Base-by-base conservation (phyloP, 2,113 vertebrate genomes). In the Dasyprocta punctata region DNA sequence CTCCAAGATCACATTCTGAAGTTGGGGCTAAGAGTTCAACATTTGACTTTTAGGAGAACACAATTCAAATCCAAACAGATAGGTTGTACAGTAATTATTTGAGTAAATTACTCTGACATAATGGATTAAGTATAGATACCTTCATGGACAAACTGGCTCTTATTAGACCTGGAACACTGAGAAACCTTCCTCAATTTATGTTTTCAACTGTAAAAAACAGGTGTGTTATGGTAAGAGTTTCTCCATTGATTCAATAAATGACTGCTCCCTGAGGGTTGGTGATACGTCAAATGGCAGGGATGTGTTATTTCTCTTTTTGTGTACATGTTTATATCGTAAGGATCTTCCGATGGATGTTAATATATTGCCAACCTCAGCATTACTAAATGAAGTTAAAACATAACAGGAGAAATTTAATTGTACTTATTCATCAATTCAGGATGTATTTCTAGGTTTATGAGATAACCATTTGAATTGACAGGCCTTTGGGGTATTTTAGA, bases 351-450 rank as follows among this genome's bases (percentile, higher is more conserved):
- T 49, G 17, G 28, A 52, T 89, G 65, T n/a, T 69, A 69, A 80
- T 58, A 33, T 36, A 54, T 58, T 87, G 10, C 13, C 56, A 92
- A 83, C 47, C 20, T 47, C 86, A 77, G 36, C 63, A 94, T 84
- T 75, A 69, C 26, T 61, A 78, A 97, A 30, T 92, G 36, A 77
- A 49, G 81, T 95, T 22, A 94, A 89, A 92, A 85, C 41, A 60
- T 36, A 89, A 82, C 16, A 38, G 58, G 28, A 96, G 28, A 44
- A 54, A 86, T 94, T 92, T 96, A 80, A 83, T 93, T 54, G 0
- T 30, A 95, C 93, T 85, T 87, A 78, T 80, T 88, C 47, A 61
- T 54, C 24, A 67, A 75, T 65, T 73, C 8, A 58, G 65, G 28
- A 16, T 52, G 2, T 41, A 58, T 93, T 90, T 92, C 28, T 65